Percentiles rank a stretch among this genome's conserved stretches.
phyloP scores from a whole-genome alignment of 2,113 vertebrate species.

The Rhegmatorhina hoffmannsi region DNA sequence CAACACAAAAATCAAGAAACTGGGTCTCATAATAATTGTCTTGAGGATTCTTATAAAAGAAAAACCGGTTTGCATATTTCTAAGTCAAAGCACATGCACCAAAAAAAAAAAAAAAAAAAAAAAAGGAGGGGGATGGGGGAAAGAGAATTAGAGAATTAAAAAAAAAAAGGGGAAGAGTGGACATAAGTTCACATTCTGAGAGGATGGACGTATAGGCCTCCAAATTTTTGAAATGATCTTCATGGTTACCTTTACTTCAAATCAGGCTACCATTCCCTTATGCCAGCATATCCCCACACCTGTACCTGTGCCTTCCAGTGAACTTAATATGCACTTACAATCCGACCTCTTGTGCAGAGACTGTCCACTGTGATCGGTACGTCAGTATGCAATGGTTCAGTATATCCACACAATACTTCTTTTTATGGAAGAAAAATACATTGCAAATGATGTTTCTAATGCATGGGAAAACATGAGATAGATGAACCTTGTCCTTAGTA shows the following conservation, averaged over 20 bases:
- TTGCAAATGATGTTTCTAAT: neutral
- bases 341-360: neutral
- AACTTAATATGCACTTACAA: neutral
- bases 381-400: neutral
- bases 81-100: neutral
- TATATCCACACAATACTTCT: neutral
- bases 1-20: neutral
- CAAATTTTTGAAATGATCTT: neutral
- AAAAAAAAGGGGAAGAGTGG: neutral
- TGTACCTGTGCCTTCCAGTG: neutral
- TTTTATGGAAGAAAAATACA: neutral
- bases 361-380: neutral
- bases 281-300: neutral
- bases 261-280: neutral
- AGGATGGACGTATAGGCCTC: neutral
- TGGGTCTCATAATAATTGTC: neutral
- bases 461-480: neutral
- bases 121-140: neutral
- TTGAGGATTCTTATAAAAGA: neutral
- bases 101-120: neutral
- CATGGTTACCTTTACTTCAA: neutral
- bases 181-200: neutral
- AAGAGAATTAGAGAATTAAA: neutral
- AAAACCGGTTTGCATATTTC: neutral
- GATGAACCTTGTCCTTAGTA: neutral